These are phyloP conservation scores for Corythaeola cristata DNA, from an alignment of 2,113 vertebrate genomes.

Conservation along the genomic window DNA sequence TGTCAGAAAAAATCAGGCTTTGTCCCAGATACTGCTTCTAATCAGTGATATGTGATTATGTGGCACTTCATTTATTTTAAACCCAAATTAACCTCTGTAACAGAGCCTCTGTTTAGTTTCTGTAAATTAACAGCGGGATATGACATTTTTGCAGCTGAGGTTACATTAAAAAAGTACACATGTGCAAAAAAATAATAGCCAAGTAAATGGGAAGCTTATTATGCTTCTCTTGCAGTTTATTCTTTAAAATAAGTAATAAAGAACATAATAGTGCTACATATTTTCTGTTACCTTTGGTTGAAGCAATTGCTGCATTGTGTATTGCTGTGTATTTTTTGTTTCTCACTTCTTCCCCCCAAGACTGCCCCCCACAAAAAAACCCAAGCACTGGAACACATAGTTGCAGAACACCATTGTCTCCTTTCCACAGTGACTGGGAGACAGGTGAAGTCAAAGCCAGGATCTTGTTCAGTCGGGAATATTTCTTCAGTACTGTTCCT, in stretches of 20 bases:
- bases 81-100: constrained; percentile 21
- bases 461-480: neutral
- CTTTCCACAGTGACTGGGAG: neutral
- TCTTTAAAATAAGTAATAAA: neutral
- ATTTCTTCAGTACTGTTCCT: neutral
- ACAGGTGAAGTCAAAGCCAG: neutral
- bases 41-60: neutral
- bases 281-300: neutral
- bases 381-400: accelerated
- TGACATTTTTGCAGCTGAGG: neutral
- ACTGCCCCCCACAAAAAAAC: too few species aligned
- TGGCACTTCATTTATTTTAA: constrained; percentile 31
- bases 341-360: neutral
- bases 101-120: neutral
- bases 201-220: neutral
- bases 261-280: neutral
- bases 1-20: neutral
- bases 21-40: neutral
- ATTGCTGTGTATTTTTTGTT: neutral
- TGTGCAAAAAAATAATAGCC: neutral
- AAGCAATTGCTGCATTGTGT: neutral
- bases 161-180: neutral
- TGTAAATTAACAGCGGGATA: neutral
- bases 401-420: neutral
- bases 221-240: neutral